These are phyloP conservation scores for Gymnobelideus leadbeateri DNA, from an alignment of 2,113 vertebrate genomes.

Conservation along the genomic window DNA sequence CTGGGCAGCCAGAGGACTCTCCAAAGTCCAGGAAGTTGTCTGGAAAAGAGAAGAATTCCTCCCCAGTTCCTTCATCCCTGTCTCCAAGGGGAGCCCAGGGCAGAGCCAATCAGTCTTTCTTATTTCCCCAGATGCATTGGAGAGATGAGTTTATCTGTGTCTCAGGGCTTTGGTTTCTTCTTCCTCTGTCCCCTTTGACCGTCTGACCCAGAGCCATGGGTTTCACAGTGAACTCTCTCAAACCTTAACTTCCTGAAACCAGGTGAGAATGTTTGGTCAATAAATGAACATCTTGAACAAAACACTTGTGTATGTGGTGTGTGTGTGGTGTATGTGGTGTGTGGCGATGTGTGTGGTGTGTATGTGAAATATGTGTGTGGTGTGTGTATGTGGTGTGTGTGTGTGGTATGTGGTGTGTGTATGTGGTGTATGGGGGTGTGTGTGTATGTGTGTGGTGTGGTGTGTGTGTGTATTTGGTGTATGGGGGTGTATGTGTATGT, in stretches of 20 bases:
- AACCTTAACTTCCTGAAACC: background rate
- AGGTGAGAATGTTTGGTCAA: background rate
- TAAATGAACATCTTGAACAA: background rate
- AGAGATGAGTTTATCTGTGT: background rate
- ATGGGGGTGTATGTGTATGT: too few relatives aligned
- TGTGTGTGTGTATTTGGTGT: too few relatives aligned
- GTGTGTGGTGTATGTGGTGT: too few relatives aligned
- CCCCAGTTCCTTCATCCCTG: background rate
- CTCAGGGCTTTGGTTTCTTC: background rate
- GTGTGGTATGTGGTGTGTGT: too few relatives aligned
- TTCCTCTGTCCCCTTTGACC: background rate
- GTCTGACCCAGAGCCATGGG: background rate
- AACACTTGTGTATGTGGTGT: background rate
- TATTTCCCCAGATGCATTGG: background rate
- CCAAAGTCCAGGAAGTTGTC: background rate
- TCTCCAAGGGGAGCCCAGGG: background rate
- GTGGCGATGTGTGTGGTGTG: too few relatives aligned
- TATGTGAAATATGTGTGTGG: too few relatives aligned
- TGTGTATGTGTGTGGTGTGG: too few relatives aligned
- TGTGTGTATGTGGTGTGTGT: too few relatives aligned
- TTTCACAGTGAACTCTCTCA: background rate
- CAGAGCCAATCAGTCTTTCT: background rate
- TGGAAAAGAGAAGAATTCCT: background rate
- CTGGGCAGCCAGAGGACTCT: background rate
- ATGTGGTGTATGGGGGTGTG: too few relatives aligned